Conservation (phyloP, 2,888 invertebrate species). For the Philereme vetulata region DNA sequence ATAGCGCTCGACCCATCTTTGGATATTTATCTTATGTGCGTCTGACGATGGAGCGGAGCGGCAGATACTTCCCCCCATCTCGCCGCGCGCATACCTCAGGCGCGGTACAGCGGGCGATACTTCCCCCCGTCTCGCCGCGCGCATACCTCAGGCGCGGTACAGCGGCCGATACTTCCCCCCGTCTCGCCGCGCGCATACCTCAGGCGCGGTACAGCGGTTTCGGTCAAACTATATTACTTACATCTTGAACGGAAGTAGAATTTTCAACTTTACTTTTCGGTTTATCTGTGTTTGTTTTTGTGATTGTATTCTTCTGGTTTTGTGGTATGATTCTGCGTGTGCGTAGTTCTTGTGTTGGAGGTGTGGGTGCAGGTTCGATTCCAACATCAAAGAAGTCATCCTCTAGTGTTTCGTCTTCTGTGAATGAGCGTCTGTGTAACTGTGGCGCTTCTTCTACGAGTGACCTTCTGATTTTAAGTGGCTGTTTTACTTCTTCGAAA, state of each 20-base stretch:
- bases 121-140: too few relatives aligned
- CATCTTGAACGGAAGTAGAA: conserved; percentile 24
- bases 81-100: too few relatives aligned
- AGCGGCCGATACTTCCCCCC: too few relatives aligned
- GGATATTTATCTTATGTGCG: too few relatives aligned
- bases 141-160: too few relatives aligned
- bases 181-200: too few relatives aligned
- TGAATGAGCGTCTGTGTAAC: conserved; percentile 17
- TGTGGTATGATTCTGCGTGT: conserved; percentile 57
- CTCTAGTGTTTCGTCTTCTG: conserved; percentile 47
- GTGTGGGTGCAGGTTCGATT: conserved; percentile 45
- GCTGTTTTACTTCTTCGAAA: conserved; percentile 5
- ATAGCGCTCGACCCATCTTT: too few relatives aligned
- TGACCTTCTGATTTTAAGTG: background rate
- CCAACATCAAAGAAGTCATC: conserved; percentile 64
- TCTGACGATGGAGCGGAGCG: too few relatives aligned
- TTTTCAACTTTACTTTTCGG: conserved; percentile 39
- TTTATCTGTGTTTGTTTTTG: conserved; percentile 46
- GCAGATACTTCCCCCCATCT: too few relatives aligned
- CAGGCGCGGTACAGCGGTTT: too few relatives aligned
- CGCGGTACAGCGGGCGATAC: too few relatives aligned
- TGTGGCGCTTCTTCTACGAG: background rate
- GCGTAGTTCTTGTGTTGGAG: conserved; percentile 32
- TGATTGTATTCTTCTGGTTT: conserved; percentile 44
- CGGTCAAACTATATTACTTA: conserved; percentile 4